These are phyloP conservation scores for Amniataba percoides DNA, from an alignment of 2,797 vertebrate genomes.

Conservation along the genomic window DNA sequence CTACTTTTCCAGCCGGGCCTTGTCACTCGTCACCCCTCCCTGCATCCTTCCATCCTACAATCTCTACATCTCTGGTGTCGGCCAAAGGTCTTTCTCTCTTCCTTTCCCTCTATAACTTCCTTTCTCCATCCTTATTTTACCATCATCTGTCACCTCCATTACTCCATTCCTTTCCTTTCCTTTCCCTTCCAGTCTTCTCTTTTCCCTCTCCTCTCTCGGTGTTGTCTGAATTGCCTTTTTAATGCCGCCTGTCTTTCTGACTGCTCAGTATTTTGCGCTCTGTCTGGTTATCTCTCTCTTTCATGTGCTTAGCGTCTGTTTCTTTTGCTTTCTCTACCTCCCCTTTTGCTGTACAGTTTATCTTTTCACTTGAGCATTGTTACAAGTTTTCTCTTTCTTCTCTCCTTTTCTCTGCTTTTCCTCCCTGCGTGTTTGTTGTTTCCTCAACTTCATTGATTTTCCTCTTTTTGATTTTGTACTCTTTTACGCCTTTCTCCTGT, in stretches of 20 bases:
- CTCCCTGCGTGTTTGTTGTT: slow-evolving; percentile 2
- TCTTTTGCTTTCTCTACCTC: slow-evolving; percentile 7
- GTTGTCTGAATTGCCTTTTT: slow-evolving; percentile 34
- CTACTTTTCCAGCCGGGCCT: slow-evolving; percentile 46
- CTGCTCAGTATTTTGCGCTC: slow-evolving; percentile 36
- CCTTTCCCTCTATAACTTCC: neutral
- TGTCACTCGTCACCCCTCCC: slow-evolving; percentile 54
- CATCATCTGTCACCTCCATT: neutral
- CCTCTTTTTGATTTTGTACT: neutral
- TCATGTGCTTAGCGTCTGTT: slow-evolving; percentile 42
- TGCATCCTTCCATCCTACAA: slow-evolving; percentile 50
- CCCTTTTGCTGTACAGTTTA: slow-evolving; percentile 29
- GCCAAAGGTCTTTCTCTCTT: slow-evolving; percentile 40
- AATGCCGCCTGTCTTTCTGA: slow-evolving; percentile 40
- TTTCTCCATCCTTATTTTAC: neutral
- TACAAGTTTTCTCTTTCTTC: slow-evolving; percentile 43
- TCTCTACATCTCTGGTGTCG: slow-evolving; percentile 36
- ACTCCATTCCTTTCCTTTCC: neutral
- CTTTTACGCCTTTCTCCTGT: neutral
- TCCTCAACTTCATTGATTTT: slow-evolving; percentile 2
- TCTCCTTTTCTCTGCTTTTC: slow-evolving; percentile 26
- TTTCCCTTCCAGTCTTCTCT: neutral
- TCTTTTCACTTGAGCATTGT: slow-evolving; percentile 38
- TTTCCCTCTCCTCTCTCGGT: neutral
- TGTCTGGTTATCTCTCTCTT: slow-evolving; percentile 39